These are phyloP conservation scores for Saccostrea echinata DNA, from an alignment of 1,140 invertebrate genomes.

Conservation along the genomic window DNA sequence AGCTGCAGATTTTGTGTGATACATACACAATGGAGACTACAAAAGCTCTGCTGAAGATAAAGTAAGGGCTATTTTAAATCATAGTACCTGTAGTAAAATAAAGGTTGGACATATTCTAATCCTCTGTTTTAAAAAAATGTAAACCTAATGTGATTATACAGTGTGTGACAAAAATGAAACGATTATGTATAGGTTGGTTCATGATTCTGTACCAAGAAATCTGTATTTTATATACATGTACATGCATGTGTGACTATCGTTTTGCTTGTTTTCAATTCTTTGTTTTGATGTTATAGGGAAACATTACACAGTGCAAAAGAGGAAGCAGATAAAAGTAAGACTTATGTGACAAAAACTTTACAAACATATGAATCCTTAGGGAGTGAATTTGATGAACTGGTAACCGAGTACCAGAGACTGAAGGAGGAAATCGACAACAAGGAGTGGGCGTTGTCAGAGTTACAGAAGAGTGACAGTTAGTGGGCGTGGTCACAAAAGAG, in stretches of 20 bases:
- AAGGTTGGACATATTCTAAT: no score
- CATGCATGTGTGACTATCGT: neutral
- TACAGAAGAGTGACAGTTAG: constrained; percentile 48
- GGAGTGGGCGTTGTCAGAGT: constrained; percentile 67
- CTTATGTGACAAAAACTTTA: constrained; percentile 58
- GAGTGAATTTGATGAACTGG: constrained; percentile 69
- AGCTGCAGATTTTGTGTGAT: constrained; percentile 74
- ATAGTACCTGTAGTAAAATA: no score
- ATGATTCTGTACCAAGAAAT: neutral
- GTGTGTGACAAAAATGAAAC: neutral
- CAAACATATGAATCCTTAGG: constrained; percentile 67
- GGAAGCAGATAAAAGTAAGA: constrained; percentile 61
- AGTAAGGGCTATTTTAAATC: constrained; percentile 57
- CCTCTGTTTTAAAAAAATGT: neutral
- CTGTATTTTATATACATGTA: neutral
- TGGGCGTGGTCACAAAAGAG: no score
- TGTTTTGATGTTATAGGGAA: neutral
- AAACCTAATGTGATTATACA: neutral
- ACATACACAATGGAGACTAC: constrained; percentile 74
- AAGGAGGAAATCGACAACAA: constrained; percentile 70
- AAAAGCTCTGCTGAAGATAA: constrained; percentile 70
- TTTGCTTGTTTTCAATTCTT: neutral
- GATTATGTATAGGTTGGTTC: neutral
- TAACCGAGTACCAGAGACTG: constrained; percentile 66
- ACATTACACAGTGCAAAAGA: constrained; percentile 15